Evolutionary conservation across 2,888 invertebrate species (phyloP).

Genomic region (Tipula helvola): DNA sequence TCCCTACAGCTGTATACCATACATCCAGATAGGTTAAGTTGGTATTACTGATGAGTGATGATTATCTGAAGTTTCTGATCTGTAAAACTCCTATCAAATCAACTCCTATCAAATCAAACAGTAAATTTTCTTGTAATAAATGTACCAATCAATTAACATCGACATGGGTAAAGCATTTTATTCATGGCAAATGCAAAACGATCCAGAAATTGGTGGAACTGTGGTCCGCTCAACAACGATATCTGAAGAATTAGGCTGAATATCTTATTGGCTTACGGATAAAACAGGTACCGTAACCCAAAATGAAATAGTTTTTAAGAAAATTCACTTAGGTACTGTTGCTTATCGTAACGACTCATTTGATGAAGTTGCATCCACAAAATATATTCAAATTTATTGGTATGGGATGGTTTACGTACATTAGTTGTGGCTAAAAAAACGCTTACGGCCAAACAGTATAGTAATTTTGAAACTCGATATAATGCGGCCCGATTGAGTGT

Average conservation of each 20-base stretch:
- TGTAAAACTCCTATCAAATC: no score
- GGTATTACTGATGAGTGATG: no score
- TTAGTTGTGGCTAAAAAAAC: slow-evolving; percentile 65
- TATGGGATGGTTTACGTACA: slow-evolving; percentile 80
- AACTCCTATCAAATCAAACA: no score
- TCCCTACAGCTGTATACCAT: no score
- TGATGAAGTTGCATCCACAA: slow-evolving; percentile 32
- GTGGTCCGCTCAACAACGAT: slow-evolving; percentile 96
- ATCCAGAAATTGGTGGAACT: slow-evolving; percentile 84
- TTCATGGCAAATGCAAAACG: slow-evolving; percentile 91
- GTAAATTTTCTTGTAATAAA: no score
- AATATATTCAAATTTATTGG: slow-evolving; percentile 46
- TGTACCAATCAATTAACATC: slow-evolving; percentile 96
- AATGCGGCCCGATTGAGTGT: slow-evolving; percentile 78
- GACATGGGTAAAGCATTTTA: slow-evolving; percentile 99
- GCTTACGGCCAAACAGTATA: slow-evolving; percentile 55
- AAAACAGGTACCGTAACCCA: slow-evolving; percentile 98
- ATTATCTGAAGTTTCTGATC: no score
- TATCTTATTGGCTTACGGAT: slow-evolving; percentile 92
- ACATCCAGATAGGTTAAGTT: no score
- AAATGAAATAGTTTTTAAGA: slow-evolving; percentile 97
- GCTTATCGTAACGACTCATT: slow-evolving; percentile 63
- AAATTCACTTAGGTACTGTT: slow-evolving; percentile 87
- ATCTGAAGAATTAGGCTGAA: slow-evolving; percentile 93
- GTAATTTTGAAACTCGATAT: slow-evolving; percentile 54